Evolutionary conservation across 2,888 invertebrate species (phyloP).

Genomic region (Lycaena phlaeas): DNA sequence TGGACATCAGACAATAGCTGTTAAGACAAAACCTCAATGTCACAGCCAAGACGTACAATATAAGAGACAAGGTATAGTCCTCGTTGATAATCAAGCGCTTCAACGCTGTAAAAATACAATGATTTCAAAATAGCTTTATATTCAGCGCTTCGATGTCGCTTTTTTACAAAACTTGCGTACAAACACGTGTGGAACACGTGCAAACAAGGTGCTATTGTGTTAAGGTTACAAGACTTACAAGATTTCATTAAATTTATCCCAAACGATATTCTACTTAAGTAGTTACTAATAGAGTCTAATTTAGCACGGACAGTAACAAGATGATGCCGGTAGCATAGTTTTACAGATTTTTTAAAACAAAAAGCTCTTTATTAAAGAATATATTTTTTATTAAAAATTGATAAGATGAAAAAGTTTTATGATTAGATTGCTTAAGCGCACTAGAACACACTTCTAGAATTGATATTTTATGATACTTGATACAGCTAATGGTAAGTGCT

Average conservation of each 20-base stretch:
- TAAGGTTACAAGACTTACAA: constrained; percentile 16
- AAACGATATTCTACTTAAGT: constrained; percentile 12
- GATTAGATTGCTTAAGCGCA: no score
- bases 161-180: constrained; percentile 10
- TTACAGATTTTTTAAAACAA: constrained; percentile 8
- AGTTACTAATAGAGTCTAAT: neutral
- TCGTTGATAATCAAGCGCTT: neutral
- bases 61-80: constrained; percentile 6
- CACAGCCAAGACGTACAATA: neutral
- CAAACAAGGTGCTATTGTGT: constrained; percentile 42
- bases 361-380: neutral
- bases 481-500: no score
- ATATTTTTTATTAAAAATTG: no score
- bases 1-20: constrained; percentile 2
- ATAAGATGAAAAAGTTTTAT: no score
- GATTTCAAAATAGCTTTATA: neutral
- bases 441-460: no score
- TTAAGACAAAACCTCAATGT: neutral
- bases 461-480: no score
- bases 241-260: constrained; percentile 12
- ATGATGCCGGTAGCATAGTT: constrained; percentile 16
- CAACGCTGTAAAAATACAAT: neutral
- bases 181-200: constrained; percentile 47
- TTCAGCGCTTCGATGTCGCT: constrained; percentile 1
- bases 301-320: neutral